Evolutionary conservation across 2,797 vertebrate genomes (phyloP), one percentile per base, ranked within the genome.

Genomic region (Phoebastria nigripes): DNA sequence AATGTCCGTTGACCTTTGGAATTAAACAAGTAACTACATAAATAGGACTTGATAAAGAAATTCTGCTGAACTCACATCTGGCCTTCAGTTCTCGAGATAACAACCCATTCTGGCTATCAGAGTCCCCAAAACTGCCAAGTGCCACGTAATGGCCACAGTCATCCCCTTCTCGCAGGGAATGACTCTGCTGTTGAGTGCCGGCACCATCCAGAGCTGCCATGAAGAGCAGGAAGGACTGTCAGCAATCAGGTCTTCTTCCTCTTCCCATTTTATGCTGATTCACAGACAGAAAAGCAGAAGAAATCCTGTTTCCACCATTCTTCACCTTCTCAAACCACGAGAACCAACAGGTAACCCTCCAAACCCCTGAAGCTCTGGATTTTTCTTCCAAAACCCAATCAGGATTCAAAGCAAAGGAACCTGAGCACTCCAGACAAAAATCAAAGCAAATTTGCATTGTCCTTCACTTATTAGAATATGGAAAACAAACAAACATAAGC

Each of bases 401-500:
- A 44, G 33, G 39, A 59, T 26, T 73, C 69, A 59, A 37, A 58
- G 35, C 66, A 42, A 41, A 37, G n/a, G 26, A 79, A 69, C 21
- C 17, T 3, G 2, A 89, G 71, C 19, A 8, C 41, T 82, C 33
- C 24, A 85, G 59, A 3, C 63, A 83, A 33, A 80, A 77, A 56
- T 10, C 51, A 67, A 52, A 69, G 25, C 54, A 76, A 67, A 76
- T 3, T 1, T 29, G 26, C 19, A 16, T 0, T 37, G 58, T 21
- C 35, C 69, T 65, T 63, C 59, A 52, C 18, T 87, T 66, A 46
- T 33, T 9, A 47, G 54, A 54, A 67, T 39, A 39, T 8, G 35
- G 49, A 66, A 91, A 95, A 77, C 90, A 96, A 95, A 88, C 82
- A 61, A 84, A 63, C 47, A 78, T 47, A 79, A 80, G 55, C 7